Base-by-base conservation (phyloP, 1,140 invertebrate species). In the Atta cephalotes region DNA sequence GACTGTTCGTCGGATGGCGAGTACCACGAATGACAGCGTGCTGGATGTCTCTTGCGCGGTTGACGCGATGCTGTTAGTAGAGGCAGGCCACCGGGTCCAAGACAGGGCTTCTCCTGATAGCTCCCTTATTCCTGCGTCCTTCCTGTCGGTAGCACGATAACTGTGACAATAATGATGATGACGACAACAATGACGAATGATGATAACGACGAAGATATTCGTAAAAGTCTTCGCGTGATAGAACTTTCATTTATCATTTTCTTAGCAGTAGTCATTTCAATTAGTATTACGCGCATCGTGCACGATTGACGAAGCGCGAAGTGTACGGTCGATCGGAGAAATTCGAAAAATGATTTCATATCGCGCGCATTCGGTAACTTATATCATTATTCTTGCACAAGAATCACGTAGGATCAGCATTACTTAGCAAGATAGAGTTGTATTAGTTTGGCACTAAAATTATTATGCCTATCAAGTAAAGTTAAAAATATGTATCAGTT, bases 1-100 rank as follows among this genome's bases (percentile, higher is more conserved):
- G 87, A 85, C 60, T 39, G 53, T 21, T 65, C 77, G 56, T 92
- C 85, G 84, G 84, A 76, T 77, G 74, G 62, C 72, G 89, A 86
- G 87, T 80, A 82, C 25, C 62, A 76, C 16, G 66, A 78, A 90
- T 87, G 72, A 63, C 88, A 60, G 53, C 86, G 77, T 62, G 81
- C 62, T 78, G 62, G 85, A 84, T 78, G 77, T 56, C 76, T 60
- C 25, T 79, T 58, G 88, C 66, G 70, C 35, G 5, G 25, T 49
- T 18, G 35, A 80, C 31, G 78, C 31, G 45, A 21, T 35, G 66
- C 63, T 78, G 51, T 86, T 56, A 66, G 72, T 85, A 62, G 70
- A 71, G 25, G 25, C 49, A 58, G 72, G 51, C 56, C 51, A 68
- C 78, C 39, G 63, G 66, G 58, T 87, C 62, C 79, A 51, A 68